Percentiles rank a stretch among this genome's conserved stretches.
Conservation (phyloP, 2,797 vertebrate species). For the Tolypeutes matacus region DNA sequence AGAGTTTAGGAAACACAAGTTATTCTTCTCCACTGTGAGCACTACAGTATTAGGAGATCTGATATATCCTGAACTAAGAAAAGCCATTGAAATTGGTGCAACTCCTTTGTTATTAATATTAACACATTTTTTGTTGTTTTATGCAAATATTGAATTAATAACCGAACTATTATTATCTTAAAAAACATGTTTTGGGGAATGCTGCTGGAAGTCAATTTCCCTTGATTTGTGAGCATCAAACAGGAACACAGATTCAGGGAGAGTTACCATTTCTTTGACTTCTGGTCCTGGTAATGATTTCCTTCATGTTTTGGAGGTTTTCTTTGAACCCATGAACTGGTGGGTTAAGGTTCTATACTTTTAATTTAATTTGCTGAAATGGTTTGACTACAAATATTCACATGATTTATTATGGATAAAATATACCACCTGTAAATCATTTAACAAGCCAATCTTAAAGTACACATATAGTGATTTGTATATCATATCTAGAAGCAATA, state of each 20-base stretch:
- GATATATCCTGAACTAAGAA: neutral
- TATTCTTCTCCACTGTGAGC: neutral
- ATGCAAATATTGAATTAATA: neutral
- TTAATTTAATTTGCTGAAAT: constrained; percentile 54
- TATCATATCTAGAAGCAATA: constrained; percentile 44
- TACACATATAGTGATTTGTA: neutral
- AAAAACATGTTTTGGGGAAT: neutral
- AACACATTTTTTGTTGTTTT: neutral
- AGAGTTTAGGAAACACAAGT: neutral
- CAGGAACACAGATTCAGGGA: neutral
- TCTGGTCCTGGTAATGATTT: neutral
- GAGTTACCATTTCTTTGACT: neutral
- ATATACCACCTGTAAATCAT: neutral
- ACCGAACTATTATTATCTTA: neutral
- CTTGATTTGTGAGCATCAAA: neutral
- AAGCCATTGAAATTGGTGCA: neutral
- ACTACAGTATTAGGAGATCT: neutral
- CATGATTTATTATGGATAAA: constrained; percentile 61
- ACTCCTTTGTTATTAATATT: neutral
- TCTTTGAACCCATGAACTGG: neutral
- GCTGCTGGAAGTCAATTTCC: neutral
- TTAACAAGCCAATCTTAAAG: constrained; percentile 53
- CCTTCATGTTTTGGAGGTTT: neutral
- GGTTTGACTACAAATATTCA: constrained; percentile 18
- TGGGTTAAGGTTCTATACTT: neutral